Evolutionary conservation across 2,797 vertebrate species (phyloP), one percentile per base, ranked within the genome.

Genomic region (Parotocinclus haroldoi): DNA sequence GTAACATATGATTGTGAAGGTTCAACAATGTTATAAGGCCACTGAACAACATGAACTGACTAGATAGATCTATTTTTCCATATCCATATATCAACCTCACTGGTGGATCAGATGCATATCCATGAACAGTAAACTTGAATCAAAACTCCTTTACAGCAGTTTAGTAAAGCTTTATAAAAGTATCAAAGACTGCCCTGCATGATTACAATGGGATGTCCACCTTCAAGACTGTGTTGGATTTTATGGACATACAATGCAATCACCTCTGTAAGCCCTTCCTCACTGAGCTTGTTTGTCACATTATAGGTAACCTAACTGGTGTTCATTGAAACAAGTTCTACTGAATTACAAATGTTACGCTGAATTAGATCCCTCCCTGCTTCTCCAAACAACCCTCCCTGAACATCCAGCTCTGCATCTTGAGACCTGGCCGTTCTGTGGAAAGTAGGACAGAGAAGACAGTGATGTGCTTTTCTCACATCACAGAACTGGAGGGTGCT

Each of bases 401-500:
- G 27, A 27, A 27, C 62, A 62, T 72, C 68, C 66, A 61, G 54
- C 58, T 57, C 46, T 38, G 50, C 56, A 53, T 52, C 38, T 37
- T 67, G 60, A 66, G 54, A 64, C 53, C 64, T 63, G 68, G 58
- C 73, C 62, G 75, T 66, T 75, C 63, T 76, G 79, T 78, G 66
- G 68, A 82, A 81, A 81, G 77, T 82, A 81, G 76, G 79, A 81
- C 78, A 85, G 76, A 80, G 72, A 71, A 79, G 71, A 82, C 66
- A 79, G 81, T 69, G 72, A 87, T 78, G 83, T 83, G 85, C 82
- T 85, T 72, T 90, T 90, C 89, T 92, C 90, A 91, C 85, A 83
- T 92, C 93, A 94, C 92, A 91, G 89, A 92, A 18, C 61, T 83
- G 81, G 61, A 78, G 66, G 27, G 87, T 90, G 85, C 91, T 92